Conservation (phyloP, 2,797 vertebrate species). For the Dermochelys coriacea region DNA sequence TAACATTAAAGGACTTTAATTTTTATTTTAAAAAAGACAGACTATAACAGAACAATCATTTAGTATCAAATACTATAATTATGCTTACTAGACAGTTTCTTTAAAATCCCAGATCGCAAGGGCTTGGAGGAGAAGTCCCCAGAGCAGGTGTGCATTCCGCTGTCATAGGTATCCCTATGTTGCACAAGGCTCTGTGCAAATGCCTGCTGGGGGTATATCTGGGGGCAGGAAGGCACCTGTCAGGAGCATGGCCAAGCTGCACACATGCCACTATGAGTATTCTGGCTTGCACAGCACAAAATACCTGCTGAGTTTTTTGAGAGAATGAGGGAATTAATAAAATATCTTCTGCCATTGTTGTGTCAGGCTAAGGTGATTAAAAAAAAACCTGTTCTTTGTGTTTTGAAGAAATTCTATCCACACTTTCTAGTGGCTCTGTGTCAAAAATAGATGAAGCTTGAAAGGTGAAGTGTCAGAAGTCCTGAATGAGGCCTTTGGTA, state of each 20-base stretch:
- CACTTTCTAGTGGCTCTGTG: neutral
- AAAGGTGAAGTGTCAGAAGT: neutral
- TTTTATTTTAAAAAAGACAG: neutral
- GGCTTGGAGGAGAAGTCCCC: fast-evolving
- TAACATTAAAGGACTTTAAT: neutral
- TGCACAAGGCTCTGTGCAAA: neutral
- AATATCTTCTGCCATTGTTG: neutral
- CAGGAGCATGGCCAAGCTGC: neutral
- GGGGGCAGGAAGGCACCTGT: neutral
- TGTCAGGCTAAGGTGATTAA: neutral
- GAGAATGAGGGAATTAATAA: neutral
- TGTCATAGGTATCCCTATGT: fast-evolving
- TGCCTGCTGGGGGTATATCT: fast-evolving
- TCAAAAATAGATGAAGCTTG: neutral
- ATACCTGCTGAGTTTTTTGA: neutral
- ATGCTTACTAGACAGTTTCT: neutral
- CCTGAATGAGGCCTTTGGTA: neutral
- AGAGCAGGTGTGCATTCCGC: neutral
- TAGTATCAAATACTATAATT: neutral
- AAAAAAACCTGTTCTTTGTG: neutral
- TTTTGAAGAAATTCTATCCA: neutral
- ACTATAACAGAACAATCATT: neutral
- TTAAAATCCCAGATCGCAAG: neutral
- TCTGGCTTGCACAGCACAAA: neutral
- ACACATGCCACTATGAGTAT: neutral